These are phyloP conservation scores for Philaenus spumarius DNA, from an alignment of 1,140 invertebrate genomes.

Conservation along the genomic window DNA sequence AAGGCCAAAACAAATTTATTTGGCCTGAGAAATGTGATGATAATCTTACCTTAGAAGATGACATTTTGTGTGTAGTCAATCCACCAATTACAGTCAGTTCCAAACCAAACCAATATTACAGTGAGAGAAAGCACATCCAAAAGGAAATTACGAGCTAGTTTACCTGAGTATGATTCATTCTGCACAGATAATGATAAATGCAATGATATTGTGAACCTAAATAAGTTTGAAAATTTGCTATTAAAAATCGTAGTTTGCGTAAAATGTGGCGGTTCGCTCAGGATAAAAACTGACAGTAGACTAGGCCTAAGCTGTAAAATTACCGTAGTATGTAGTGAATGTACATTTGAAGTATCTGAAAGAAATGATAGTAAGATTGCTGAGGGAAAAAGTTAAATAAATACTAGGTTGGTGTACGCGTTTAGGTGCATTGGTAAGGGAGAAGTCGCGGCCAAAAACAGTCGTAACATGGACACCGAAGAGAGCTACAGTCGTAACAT, in stretches of 20 bases:
- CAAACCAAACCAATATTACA: too few relatives aligned
- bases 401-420: background rate
- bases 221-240: background rate
- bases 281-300: background rate
- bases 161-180: too few relatives aligned
- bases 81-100: too few relatives aligned
- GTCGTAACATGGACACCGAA: too few relatives aligned
- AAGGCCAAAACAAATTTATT: background rate
- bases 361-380: background rate
- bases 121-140: too few relatives aligned
- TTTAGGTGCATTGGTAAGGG: conserved; percentile 3
- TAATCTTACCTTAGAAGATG: background rate
- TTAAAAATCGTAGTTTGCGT: background rate
- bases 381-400: background rate
- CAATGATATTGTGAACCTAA: background rate
- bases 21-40: background rate
- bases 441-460: background rate
- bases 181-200: too few relatives aligned
- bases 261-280: background rate
- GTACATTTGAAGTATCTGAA: background rate
- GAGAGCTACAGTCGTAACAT: too few relatives aligned
- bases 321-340: background rate
- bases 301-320: background rate
- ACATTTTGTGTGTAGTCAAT: too few relatives aligned
- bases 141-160: too few relatives aligned